Percentiles rank a stretch among this genome's conserved stretches.
phyloP scores from a whole-genome alignment of 1,140 invertebrate species.

The Drosophila teissieri region DNA sequence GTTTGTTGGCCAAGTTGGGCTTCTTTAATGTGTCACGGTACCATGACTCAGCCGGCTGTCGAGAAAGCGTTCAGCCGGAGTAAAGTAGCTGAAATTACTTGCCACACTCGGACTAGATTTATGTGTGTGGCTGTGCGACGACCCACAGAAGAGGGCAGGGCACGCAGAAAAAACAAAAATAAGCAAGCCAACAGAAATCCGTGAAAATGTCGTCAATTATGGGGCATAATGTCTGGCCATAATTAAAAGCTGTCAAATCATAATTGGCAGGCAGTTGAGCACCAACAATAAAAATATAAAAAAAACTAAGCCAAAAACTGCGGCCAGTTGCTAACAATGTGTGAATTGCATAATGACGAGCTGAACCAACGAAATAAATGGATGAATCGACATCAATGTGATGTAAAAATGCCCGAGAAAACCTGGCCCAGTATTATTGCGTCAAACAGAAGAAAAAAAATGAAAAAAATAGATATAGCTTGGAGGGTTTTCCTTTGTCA shows the following conservation, averaged over 20 bases:
- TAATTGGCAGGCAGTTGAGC: conserved; percentile 59
- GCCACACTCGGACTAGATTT: conserved; percentile 26
- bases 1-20: conserved; percentile 8
- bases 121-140: conserved; percentile 30
- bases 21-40: conserved; percentile 56
- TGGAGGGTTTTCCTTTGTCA: conserved; percentile 33
- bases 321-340: conserved; percentile 63
- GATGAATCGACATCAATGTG: conserved; percentile 39
- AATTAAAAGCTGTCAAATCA: conserved; percentile 79
- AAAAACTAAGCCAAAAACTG: conserved; percentile 12
- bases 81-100: conserved; percentile 32
- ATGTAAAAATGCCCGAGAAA: conserved; percentile 46
- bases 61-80: conserved; percentile 48
- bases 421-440: conserved; percentile 29
- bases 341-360: conserved; percentile 73
- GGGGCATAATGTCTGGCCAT: conserved; percentile 47
- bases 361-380: conserved; percentile 19
- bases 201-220: conserved; percentile 75
- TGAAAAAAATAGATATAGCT: conserved; percentile 5
- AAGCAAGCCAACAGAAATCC: conserved; percentile 19
- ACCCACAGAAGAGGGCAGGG: conserved; percentile 44
- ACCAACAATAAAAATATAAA: conserved; percentile 2
- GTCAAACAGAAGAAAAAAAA: conserved; percentile 10
- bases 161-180: conserved; percentile 28
- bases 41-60: conserved; percentile 38